Conservation (phyloP, 2,113 vertebrate species). For the Willisornis vidua region DNA sequence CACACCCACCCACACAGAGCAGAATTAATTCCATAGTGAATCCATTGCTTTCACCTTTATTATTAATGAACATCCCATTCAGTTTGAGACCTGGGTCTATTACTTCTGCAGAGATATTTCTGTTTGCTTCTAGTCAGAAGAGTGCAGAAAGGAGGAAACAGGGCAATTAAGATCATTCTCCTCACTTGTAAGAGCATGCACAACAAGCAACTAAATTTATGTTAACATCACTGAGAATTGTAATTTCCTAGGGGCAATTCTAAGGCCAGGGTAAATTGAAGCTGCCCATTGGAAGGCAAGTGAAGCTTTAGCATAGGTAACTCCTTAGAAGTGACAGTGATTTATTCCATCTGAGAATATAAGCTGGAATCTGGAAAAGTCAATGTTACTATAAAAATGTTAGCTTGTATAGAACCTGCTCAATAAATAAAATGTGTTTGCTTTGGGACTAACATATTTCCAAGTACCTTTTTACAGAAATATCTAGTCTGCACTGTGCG, state of each 20-base stretch:
- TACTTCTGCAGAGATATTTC: neutral
- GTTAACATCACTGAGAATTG: neutral
- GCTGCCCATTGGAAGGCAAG: neutral
- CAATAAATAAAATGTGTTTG: neutral
- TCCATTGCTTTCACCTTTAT: neutral
- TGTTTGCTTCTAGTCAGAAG: neutral
- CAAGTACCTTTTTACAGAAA: neutral
- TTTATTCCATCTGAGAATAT: neutral
- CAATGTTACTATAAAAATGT: neutral
- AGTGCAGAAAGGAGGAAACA: neutral
- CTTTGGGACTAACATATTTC: neutral
- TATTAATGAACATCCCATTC: neutral
- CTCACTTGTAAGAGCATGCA: neutral
- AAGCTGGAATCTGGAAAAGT: neutral
- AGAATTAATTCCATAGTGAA: neutral
- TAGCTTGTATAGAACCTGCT: neutral
- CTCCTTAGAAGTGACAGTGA: neutral
- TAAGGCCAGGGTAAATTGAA: neutral
- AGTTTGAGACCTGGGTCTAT: neutral
- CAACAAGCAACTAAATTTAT: neutral
- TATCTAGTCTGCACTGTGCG: neutral
- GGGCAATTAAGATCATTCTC: neutral
- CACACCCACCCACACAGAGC: neutral
- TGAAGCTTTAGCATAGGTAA: neutral
- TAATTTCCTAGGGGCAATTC: neutral